Base-by-base conservation (phyloP, 2,113 vertebrate genomes). In the Hippocampus barbouri region DNA sequence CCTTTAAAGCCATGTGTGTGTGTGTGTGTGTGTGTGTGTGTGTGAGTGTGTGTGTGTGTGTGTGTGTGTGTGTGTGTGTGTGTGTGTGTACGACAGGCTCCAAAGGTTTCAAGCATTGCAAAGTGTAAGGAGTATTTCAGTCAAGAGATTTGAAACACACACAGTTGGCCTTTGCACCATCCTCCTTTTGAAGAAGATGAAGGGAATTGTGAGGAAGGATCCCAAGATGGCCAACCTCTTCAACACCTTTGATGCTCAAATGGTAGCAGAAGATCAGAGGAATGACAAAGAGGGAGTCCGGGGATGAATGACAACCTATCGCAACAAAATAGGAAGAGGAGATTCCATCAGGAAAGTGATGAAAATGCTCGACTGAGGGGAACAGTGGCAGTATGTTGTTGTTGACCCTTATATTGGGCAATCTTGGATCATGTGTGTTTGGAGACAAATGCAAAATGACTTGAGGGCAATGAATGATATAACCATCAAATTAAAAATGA, bases 181-280 rank as follows among this genome's bases (percentile, higher is more conserved):
- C 65, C 43, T 68, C 70, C 2, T 68, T 87, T 87, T 88, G 84
- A 88, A 87, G 83, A 84, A 81, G 83, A 89, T 89, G 81, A 90
- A 86, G 85, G 81, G 83, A 71, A 45, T 21, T 14, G 69, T 21
- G 49, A 47, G 72, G 51, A 75, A 77, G 41, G 77, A 80, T 80
- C 80, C 76, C 66, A 75, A 77, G 81, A 89, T 79, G 74, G 70
- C 73, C 51, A 84, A 81, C 85, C 87, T 85, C 87, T 90, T 84
- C 77, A 88, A 20, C 74, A 79, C 69, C 84, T 87, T 88, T 90
- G 86, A 89, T 83, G 79, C 81, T 84, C 68, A 68, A 41, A 76
- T 67, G 18, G 75, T 68, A 67, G 77, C 67, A 82, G 76, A 47
- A 86, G 86, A 88, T 88, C 80, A 86, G 82, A 88, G 82, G 80